These are phyloP conservation scores for Odobenus rosmarus DNA, from an alignment of 2,113 vertebrate genomes.

Conservation along the genomic window DNA sequence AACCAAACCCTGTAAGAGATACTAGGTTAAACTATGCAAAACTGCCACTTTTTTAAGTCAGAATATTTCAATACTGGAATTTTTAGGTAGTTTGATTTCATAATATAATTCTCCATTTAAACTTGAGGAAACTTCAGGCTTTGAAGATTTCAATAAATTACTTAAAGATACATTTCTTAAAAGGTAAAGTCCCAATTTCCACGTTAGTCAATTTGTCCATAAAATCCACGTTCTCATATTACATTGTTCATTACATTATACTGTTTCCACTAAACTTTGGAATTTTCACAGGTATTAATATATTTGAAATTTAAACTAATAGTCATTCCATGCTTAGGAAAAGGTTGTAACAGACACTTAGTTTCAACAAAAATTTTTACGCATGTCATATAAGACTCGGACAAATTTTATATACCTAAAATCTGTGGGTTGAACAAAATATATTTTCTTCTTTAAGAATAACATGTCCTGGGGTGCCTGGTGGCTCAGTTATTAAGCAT, in stretches of 20 bases:
- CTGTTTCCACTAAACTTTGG: not conserved
- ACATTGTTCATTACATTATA: not conserved
- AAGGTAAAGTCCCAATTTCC: not conserved
- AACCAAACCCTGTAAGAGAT: not conserved
- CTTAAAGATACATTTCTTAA: not conserved
- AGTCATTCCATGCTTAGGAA: not conserved
- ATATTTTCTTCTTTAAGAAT: not conserved
- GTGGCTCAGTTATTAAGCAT: not conserved
- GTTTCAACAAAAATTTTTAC: not conserved
- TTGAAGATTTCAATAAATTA: not conserved
- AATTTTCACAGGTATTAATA: not conserved
- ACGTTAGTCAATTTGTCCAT: not conserved
- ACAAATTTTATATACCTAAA: conserved; percentile 4
- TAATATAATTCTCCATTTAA: conserved; percentile 27
- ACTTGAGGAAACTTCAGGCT: not conserved
- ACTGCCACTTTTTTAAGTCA: not conserved
- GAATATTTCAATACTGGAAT: conserved; percentile 7
- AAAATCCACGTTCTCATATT: not conserved
- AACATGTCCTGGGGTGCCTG: not conserved
- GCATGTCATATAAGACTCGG: not conserved
- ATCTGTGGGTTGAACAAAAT: not conserved
- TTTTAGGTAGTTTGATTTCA: not conserved
- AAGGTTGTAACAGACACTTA: not conserved
- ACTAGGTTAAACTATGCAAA: not conserved
- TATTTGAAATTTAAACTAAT: conserved; percentile 44